Base-by-base conservation (phyloP, 2,113 vertebrate species). In the Hystrix cristata region DNA sequence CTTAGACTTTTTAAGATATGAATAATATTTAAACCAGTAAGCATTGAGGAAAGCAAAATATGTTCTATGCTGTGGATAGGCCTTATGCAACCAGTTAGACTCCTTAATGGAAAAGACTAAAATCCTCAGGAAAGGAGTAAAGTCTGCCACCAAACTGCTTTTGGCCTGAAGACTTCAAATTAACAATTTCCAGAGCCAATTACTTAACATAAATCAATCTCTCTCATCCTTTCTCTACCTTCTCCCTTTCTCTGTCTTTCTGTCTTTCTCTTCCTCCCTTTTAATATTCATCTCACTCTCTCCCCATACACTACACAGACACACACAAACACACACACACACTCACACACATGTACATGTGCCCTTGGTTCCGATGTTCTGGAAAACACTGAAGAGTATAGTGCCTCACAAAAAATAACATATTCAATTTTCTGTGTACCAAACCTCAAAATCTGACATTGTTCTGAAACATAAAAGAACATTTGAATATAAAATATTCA, bases 291-390 rank as follows among this genome's bases (percentile, higher is more conserved):
- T 7, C 48, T 53, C 31, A 18, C 14, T 38, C 72, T n/a, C 19
- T 23, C 55, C 3, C 9, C 5, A 1, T 0, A 46, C 8, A 5
- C 3, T 27, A 38, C 19, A 7, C 43, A 57, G 5, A 29, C 12
- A 29, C 71, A 90, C 19, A 72, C 18, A 55, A 29, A 57, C 31
- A 55, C 29, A 57, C 31, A 72, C 29, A 59, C 57, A 38, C 16
- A 57, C 57, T 18, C 46, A 53, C 7, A 53, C 38, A 59, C 12
- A 3, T 55, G 11, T n/a, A 71, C 2, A 82, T 18, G 11, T 5
- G 0, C 10, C 78, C 38, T 12, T 89, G 9, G 16, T 16, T 53
- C 25, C 29, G 0, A 3, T 16, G 2, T 53, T 60, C 43, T n/a
- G 13, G 1, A 18, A 51, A 65, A 21, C 65, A 7, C 11, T 48